Evolutionary conservation across 2,113 vertebrate genomes (phyloP).

Genomic region (Haplochromis burtoni): DNA sequence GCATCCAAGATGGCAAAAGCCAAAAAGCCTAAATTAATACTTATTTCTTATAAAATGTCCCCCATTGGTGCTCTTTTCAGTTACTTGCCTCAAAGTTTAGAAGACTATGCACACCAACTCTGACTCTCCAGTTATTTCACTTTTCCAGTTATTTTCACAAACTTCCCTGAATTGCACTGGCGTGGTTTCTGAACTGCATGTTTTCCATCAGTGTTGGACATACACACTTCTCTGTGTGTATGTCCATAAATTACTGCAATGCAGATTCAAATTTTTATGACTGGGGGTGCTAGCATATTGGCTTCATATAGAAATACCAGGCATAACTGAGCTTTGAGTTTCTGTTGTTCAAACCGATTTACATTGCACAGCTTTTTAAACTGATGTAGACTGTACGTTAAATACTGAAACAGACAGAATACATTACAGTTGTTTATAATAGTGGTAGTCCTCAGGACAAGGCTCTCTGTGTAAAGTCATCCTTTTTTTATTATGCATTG

Average conservation of each 20-base stretch:
- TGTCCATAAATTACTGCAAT: neutral
- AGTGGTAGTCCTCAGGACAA: neutral
- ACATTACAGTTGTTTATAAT: neutral
- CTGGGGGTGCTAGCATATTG: neutral
- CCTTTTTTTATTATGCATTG: neutral
- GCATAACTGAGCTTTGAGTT: neutral
- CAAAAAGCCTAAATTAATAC: neutral
- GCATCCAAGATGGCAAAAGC: neutral
- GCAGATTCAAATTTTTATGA: neutral
- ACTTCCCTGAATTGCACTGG: neutral
- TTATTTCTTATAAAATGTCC: neutral
- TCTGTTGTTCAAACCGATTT: neutral
- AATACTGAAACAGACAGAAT: neutral
- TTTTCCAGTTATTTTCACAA: neutral
- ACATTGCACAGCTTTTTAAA: neutral
- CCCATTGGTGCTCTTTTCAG: neutral
- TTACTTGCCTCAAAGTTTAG: neutral
- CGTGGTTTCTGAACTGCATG: neutral
- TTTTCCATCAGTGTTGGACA: neutral
- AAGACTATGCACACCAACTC: neutral
- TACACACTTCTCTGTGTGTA: neutral
- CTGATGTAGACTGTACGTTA: neutral
- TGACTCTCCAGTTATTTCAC: neutral
- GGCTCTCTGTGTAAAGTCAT: neutral
- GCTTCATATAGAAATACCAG: neutral